Base-by-base conservation (phyloP, 2,888 invertebrate genomes). In the Chirona hameri region DNA sequence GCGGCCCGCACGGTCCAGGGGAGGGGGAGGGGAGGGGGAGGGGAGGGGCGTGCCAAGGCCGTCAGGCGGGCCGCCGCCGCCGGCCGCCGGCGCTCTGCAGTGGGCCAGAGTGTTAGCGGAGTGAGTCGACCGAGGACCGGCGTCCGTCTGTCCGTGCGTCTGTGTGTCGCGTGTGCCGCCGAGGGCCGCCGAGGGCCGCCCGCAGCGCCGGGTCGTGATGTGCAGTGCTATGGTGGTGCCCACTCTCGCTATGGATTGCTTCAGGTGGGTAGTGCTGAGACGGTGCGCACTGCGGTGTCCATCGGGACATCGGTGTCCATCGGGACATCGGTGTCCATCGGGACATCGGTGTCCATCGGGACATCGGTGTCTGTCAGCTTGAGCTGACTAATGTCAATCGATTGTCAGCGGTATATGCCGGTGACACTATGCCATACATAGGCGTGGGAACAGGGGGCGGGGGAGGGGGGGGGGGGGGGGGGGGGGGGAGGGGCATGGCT, bases 181-280 rank as follows among this genome's bases (percentile, higher is more conserved):
- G 39, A 39, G 24, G 60, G 39, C 39, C 39, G 39, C 39, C 39
- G 39, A 39, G 24, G 60, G 9, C 60, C 60, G 69, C 4, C 69
- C 69, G 29, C 14, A 10, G 27, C 15, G 1, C 27, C 29, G 12
- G 12, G 7, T 27, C 69, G 18, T 7, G 15, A 72, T 72, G 72
- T 72, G 72, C 72, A 72, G 72, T 18, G 72, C 72, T 5, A 72
- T 72, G 72, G 72, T 72, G 72, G 3, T 72, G 29, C 72, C 72
- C 31, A 18, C 72, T 2, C 31, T 72, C 2, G 72, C 29, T 18
- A 29, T 27, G 72, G 72, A 72, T 18, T 27, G 27, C 18, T 72
- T 72, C 72, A 72, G 72, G 72, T 72, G 72, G 72, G 72, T 72
- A 15, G 29, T 29, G 29, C 27, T 27, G 29, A 2, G 60, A 24